A percentile compares a stretch with the other conserved stretches of the same genome.
phyloP scores from a whole-genome alignment of 2,797 vertebrate genomes.

The Simalia tracyae region DNA sequence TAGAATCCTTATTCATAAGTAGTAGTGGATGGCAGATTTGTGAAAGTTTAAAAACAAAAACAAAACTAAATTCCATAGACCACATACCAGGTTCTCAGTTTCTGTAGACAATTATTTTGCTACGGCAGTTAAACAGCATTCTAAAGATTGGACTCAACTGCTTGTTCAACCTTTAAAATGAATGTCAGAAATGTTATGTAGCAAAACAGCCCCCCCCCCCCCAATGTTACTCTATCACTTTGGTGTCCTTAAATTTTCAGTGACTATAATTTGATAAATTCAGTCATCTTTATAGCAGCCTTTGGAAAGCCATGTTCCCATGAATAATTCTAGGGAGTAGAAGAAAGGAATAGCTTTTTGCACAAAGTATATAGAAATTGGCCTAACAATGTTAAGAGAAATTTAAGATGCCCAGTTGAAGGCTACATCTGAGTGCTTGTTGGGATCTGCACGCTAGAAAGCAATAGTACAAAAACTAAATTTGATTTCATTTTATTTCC shows the following conservation, averaged over 20 bases:
- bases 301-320: neutral
- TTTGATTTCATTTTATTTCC: neutral
- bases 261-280: neutral
- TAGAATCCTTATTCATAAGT: neutral
- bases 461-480: neutral
- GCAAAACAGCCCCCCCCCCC: neutral
- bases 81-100: neutral
- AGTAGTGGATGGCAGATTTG: neutral
- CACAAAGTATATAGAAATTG: neutral
- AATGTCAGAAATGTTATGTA: neutral
- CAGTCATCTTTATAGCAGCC: neutral
- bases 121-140: neutral
- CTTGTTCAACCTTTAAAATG: neutral
- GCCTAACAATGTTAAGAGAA: neutral
- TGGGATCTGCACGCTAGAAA: neutral
- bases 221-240: neutral
- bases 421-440: neutral
- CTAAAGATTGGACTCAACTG: neutral
- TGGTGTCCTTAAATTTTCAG: neutral
- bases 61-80: neutral
- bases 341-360: neutral
- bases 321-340: neutral
- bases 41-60: neutral
- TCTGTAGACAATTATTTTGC: neutral
- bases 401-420: neutral